A percentile compares a stretch with the other conserved stretches of the same genome.
Conservation (phyloP, 2,113 vertebrate genomes). For the Plectropomus leopardus region DNA sequence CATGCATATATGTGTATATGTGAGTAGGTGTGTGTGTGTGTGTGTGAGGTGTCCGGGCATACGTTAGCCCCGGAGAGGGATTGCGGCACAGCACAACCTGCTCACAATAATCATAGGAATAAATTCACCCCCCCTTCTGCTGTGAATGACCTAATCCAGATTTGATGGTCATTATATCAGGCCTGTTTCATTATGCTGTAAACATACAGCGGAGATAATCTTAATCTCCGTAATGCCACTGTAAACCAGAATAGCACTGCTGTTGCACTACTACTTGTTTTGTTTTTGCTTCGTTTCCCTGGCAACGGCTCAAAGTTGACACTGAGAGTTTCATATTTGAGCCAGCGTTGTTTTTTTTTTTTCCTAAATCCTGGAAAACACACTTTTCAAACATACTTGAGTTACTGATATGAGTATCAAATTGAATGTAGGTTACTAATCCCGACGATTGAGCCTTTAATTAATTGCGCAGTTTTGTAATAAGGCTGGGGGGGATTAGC, state of each 20-base stretch:
- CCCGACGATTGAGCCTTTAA: conserved; percentile 78
- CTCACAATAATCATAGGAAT: conserved; percentile 70
- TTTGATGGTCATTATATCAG: conserved; percentile 82
- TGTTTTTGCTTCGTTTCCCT: not conserved
- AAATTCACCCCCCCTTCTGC: conserved; percentile 69
- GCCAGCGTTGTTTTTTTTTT: not conserved
- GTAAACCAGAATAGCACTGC: conserved; percentile 65
- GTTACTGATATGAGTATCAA: conserved; percentile 61
- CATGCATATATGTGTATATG: conserved; percentile 17
- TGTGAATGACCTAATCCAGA: conserved; percentile 85
- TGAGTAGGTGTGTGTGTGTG: conserved; percentile 22
- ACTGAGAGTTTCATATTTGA: conserved; percentile 1
- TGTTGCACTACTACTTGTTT: conserved; percentile 29
- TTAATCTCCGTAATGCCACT: conserved; percentile 81
- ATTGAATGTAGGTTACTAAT: conserved; percentile 80
- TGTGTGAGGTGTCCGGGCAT: conserved; percentile 32
- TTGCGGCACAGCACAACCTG: conserved; percentile 60
- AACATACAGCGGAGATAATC: conserved; percentile 82
- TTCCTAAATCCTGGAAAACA: conserved; percentile 14
- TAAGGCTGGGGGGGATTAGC: conserved; percentile 78
- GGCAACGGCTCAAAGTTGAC: not conserved
- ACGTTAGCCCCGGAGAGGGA: conserved; percentile 45
- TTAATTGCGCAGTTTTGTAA: conserved; percentile 83
- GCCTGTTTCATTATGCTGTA: conserved; percentile 79
- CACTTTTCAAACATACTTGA: not conserved